Evolutionary conservation across 2,888 invertebrate genomes (phyloP).

Genomic region (Lumbricus terrestris): DNA sequence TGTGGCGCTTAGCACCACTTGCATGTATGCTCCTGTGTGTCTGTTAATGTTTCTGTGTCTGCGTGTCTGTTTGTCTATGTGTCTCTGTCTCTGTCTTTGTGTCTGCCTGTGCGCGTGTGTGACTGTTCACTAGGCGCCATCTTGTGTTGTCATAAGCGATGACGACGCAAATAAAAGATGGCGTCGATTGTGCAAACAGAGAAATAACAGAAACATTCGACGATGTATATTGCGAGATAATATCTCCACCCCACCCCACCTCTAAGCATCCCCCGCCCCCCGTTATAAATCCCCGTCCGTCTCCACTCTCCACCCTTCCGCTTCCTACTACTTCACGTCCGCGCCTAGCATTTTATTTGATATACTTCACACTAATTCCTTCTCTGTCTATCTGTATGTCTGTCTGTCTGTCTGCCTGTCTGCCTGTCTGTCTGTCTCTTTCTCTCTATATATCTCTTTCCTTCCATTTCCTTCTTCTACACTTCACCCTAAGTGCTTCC

Average conservation of each 20-base stretch:
- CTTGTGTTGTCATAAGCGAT: background rate
- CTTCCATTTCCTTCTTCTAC: background rate
- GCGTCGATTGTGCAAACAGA: background rate
- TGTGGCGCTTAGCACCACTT: too few relatives aligned
- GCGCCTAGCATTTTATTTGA: too few relatives aligned
- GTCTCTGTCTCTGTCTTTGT: background rate
- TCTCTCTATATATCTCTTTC: too few relatives aligned
- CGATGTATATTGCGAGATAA: background rate
- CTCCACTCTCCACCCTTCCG: background rate
- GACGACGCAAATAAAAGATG: background rate
- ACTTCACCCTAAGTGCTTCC: background rate
- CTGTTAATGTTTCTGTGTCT: too few relatives aligned
- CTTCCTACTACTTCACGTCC: background rate
- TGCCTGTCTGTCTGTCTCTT: too few relatives aligned
- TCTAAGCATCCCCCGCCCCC: too few relatives aligned
- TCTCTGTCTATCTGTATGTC: too few relatives aligned
- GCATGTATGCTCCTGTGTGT: too few relatives aligned
- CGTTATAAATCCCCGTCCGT: background rate
- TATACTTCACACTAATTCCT: too few relatives aligned
- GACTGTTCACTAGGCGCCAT: background rate
- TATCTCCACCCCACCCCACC: too few relatives aligned
- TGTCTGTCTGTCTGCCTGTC: too few relatives aligned
- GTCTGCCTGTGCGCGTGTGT: background rate
- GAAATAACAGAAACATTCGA: background rate
- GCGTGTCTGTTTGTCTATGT: background rate